Evolutionary conservation across 2,888 invertebrate genomes (phyloP).

Genomic region (Sphaeridia pumilis): DNA sequence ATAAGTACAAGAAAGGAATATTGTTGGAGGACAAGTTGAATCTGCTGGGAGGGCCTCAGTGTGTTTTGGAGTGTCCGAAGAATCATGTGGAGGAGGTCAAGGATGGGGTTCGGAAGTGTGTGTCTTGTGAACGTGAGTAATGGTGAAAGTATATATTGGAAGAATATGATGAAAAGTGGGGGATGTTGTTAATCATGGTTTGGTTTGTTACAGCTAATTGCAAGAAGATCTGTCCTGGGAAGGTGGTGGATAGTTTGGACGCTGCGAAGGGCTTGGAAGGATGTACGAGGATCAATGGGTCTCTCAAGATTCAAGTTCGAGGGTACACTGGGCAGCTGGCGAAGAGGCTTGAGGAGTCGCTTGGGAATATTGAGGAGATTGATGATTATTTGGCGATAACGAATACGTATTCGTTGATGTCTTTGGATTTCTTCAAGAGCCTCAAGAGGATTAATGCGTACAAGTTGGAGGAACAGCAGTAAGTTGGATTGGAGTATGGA

Average conservation of each 20-base stretch:
- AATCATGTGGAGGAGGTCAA: constrained; percentile 44
- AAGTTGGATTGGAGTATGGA: constrained; percentile 35
- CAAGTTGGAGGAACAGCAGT: constrained; percentile 40
- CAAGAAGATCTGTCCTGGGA: constrained; percentile 56
- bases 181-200: too few species aligned
- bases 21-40: constrained; percentile 12
- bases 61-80: constrained; percentile 63
- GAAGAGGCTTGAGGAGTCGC: constrained; percentile 60
- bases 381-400: constrained; percentile 70
- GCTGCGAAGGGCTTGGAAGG: constrained; percentile 66
- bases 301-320: constrained; percentile 73
- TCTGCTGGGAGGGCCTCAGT: constrained; percentile 39
- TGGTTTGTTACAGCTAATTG: constrained; percentile 46
- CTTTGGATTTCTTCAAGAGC: constrained; percentile 71
- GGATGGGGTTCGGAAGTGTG: constrained; percentile 25
- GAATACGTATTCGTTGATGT: constrained; percentile 69
- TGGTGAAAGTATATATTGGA: neutral
- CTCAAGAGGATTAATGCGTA: constrained; percentile 56
- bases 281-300: constrained; percentile 74
- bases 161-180: too few species aligned
- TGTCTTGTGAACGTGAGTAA: constrained; percentile 3
- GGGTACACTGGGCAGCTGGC: constrained; percentile 60
- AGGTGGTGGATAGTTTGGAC: constrained; percentile 70
- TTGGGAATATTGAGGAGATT: constrained; percentile 73
- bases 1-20: constrained; percentile 19